These are phyloP conservation scores for Muricea muricata DNA, from an alignment of 92 coral and sea anemone genomes.

Conservation along the genomic window DNA sequence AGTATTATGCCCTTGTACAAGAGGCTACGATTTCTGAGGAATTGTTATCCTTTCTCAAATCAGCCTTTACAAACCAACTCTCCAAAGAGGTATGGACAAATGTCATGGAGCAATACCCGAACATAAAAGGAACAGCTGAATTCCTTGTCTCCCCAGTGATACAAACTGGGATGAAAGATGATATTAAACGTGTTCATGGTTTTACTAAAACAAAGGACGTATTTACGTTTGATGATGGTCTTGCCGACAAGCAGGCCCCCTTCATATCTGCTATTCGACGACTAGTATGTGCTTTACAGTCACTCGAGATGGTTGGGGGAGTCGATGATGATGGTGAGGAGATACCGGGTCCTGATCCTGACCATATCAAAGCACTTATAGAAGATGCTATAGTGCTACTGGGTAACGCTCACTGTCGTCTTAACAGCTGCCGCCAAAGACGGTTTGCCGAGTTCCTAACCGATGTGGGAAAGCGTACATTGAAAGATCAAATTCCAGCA, in stretches of 20 bases:
- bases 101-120: constrained; percentile 32
- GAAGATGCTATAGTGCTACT: constrained; percentile 32
- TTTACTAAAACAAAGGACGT: too few relatives aligned
- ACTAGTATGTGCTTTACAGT: constrained; percentile 24
- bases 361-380: neutral
- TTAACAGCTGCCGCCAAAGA: constrained; percentile 6
- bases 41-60: too few relatives aligned
- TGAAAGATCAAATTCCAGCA: constrained; percentile 10
- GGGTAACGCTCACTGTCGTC: neutral
- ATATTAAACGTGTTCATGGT: too few relatives aligned
- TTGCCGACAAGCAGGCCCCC: too few relatives aligned
- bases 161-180: too few relatives aligned
- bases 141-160: constrained; percentile 22
- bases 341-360: constrained; percentile 4
- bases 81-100: constrained; percentile 33
- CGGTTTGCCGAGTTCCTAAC: constrained; percentile 4
- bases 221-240: too few relatives aligned
- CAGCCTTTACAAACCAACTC: constrained; percentile 28
- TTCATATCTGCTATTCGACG: too few relatives aligned
- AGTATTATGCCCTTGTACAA: constrained; percentile 49
- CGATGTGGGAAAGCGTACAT: neutral
- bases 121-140: constrained; percentile 32
- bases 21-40: constrained; percentile 29
- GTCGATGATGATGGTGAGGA: neutral
- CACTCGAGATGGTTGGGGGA: too few relatives aligned